Conservation (phyloP, 2,888 invertebrate genomes). For the Torymus auratus region DNA sequence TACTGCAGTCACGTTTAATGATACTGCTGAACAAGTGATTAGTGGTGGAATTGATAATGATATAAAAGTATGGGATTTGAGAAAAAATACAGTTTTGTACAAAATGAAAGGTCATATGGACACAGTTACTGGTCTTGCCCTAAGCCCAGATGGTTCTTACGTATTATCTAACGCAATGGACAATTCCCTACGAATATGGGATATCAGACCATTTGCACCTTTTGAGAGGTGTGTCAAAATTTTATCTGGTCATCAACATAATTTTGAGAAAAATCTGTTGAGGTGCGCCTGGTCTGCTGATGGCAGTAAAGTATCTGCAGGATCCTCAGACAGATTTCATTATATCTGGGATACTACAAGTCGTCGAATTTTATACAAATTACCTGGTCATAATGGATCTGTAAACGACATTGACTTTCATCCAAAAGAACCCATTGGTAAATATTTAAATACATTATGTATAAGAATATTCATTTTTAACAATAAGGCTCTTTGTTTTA, state of each 20-base stretch:
- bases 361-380: slow-evolving; percentile 93
- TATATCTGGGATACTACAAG: slow-evolving; percentile 98
- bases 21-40: slow-evolving; percentile 96
- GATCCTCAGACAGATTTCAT: slow-evolving; percentile 96
- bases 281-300: slow-evolving; percentile 96
- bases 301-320: slow-evolving; percentile 92
- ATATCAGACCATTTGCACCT: slow-evolving; percentile 96
- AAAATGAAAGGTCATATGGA: slow-evolving; percentile 95
- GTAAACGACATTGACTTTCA: slow-evolving; percentile 98
- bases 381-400: slow-evolving; percentile 98
- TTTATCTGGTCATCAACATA: slow-evolving; percentile 95
- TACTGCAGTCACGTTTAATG: slow-evolving; percentile 94
- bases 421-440: slow-evolving; percentile 91
- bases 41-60: slow-evolving; percentile 98
- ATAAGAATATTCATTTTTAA: no score
- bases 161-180: slow-evolving; percentile 98
- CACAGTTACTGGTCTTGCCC: slow-evolving; percentile 92
- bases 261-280: slow-evolving; percentile 97
- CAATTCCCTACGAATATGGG: slow-evolving; percentile 96
- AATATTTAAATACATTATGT: slow-evolving; percentile 15
- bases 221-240: slow-evolving; percentile 95
- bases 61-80: slow-evolving; percentile 97
- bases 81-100: slow-evolving; percentile 91
- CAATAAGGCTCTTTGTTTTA: no score
- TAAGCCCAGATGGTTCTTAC: slow-evolving; percentile 92